Conservation (phyloP, 92 coral and sea anemone species). For the Zoanthus sociatus region DNA sequence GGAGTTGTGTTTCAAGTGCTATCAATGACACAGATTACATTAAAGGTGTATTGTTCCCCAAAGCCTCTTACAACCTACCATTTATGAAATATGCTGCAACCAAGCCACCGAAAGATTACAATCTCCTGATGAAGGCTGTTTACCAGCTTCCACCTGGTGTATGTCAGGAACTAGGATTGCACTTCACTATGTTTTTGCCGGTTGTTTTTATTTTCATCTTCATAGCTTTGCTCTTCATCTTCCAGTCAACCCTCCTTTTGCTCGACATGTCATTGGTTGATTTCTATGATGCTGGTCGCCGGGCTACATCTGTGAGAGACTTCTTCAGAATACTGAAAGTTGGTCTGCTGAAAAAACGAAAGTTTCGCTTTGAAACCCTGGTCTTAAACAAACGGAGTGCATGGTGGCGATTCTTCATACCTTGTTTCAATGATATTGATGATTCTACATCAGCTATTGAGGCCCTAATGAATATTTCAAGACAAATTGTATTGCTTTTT, state of each 20-base stretch:
- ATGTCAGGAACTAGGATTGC: constrained; percentile 77
- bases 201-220: constrained; percentile 75
- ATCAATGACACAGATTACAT: constrained; percentile 45
- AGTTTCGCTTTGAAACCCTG: constrained; percentile 78
- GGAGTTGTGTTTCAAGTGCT: constrained; percentile 61
- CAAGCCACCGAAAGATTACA: constrained; percentile 37
- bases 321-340: constrained; percentile 76
- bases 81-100: constrained; percentile 53
- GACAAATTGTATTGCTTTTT: neutral
- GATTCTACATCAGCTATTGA: constrained; percentile 49
- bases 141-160: constrained; percentile 59
- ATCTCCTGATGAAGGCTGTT: constrained; percentile 44
- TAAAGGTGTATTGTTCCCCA: constrained; percentile 21
- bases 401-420: constrained; percentile 92
- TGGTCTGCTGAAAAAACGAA: constrained; percentile 76
- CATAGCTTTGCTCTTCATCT: constrained; percentile 74
- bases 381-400: constrained; percentile 74
- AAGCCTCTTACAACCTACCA: constrained; percentile 28
- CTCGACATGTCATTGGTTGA: constrained; percentile 93
- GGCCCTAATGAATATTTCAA: neutral
- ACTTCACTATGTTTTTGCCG: constrained; percentile 84
- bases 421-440: constrained; percentile 75
- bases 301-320: constrained; percentile 71
- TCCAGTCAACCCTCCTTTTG: constrained; percentile 82
- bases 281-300: constrained; percentile 81